These are phyloP conservation scores for Poeciliopsis gracilis DNA, from an alignment of 2,797 vertebrate genomes.

Conservation along the genomic window DNA sequence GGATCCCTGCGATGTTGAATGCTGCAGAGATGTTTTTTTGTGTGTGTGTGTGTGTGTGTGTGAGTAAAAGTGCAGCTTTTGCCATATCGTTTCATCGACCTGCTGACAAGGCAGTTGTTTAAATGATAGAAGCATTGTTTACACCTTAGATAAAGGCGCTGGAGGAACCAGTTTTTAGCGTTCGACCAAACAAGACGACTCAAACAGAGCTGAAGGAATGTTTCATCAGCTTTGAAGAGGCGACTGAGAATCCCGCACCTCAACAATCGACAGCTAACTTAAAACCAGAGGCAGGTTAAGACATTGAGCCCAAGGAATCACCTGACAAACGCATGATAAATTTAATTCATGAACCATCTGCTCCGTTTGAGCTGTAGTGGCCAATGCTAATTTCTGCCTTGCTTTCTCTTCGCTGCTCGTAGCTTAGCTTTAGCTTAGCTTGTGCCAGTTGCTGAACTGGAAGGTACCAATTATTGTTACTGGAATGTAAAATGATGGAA, in stretches of 20 bases:
- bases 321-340: not conserved
- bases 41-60: not conserved
- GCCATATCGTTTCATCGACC: not conserved
- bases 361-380: not conserved
- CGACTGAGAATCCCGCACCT: not conserved
- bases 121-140: not conserved
- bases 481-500: no score
- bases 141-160: conserved; percentile 24
- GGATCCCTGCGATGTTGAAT: not conserved
- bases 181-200: not conserved
- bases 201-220: conserved; percentile 1
- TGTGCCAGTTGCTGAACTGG: not conserved
- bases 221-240: conserved; percentile 19
- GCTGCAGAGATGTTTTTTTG: not conserved
- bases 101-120: not conserved
- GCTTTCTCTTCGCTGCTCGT: not conserved
- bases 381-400: not conserved
- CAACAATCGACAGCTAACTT: no score
- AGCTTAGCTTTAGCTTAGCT: not conserved
- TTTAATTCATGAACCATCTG: not conserved
- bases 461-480: not conserved
- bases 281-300: not conserved
- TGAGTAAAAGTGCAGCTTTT: not conserved
- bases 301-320: not conserved
- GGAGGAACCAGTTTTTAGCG: conserved; percentile 39